Base-by-base conservation (phyloP, 2,888 invertebrate species). In the Entomobrya multifasciata region DNA sequence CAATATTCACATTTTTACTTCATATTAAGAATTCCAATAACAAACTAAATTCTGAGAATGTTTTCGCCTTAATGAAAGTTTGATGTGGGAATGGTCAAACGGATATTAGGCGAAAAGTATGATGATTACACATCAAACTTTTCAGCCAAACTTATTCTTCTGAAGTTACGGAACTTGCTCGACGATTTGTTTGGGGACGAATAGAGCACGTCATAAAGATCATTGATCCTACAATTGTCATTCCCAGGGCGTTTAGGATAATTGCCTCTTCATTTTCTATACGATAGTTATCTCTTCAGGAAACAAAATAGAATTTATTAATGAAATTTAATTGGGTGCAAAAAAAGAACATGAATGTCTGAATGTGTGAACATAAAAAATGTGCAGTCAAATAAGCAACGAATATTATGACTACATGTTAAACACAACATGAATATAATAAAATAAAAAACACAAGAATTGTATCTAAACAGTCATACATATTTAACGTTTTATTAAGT, bases 171-270 rank as follows among this genome's bases (percentile, higher is more conserved):
- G 90, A 86, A 86, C 86, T 89, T 30, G 88, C 87, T 49, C 90
- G 77, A 72, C 80, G 87, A 49, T 86, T 52, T 25, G 88, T 80
- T 20, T 86, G 86, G 17, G 87, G 80, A 25, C 91, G 89, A 55
- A 91, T 81, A 49, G 90, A 87, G 83, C 89, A 91, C 10, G 88
- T 82, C 91, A 91, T 91, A 41, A 89, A 60, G 60, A 91, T 91
- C 88, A 91, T 82, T 22, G 89, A 86, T 65, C 86, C 90, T 30
- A 88, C 87, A 60, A 91, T 89, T 17, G 72, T 41, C 44, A 90
- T 86, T 44, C 91, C 91, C 36, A 91, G 84, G 10, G 87, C 62
- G 86, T 91, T 91, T 62, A 91, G 77, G 41, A 90, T 89, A 52
- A 91, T 79, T 15, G 88, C 86, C 62, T 91, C 91, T 20, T 87